Evolutionary conservation across 2,888 invertebrate genomes (phyloP), one percentile per base, ranked within the genome.

Genomic region (Pterostichus niger): DNA sequence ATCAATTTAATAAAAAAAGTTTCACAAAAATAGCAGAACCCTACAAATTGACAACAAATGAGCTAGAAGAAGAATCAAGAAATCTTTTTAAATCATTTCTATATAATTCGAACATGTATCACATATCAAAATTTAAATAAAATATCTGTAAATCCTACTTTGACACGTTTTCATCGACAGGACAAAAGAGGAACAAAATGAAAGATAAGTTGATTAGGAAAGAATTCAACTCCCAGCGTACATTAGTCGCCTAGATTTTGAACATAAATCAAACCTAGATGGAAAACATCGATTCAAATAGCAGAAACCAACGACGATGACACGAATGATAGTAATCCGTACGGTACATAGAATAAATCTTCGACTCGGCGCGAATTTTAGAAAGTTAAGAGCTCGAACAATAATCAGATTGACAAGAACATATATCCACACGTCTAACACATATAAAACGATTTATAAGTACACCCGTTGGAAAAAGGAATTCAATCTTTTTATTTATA

Each of bases 361-460:
- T 77, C 44, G 71, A 40, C 40, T 17, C 6, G 49, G 76, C 33
- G 64, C 5, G 59, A 64, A 10, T 75, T 33, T 75, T 24, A 75
- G 11, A 75, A 75, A 75, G 75, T 75, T 49, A 24, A 75, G 24
- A 46, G 49, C 6, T 46, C 17, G 49, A 49, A 46, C 61, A 78
- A 78, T 61, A 78, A 78, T 78, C 78, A 78, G 78, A 78, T 78
- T 78, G 78, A 78, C 78, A 77, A 52, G 40, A 78, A 78, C 78
- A 59, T 59, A 46, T 78, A 44, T 78, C 56, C 64, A 33, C 24
- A 4, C 49, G 49, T 49, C 49, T 40, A 40, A 5, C 40, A 9
- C 7, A 40, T 40, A 40, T 40, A 40, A 40, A 40, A 40, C 40
- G 40, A 40, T 40, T 6, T 35, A 6, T 35, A 35, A 35, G 35